phyloP scores from a whole-genome alignment of 2,888 invertebrate species.

The Hypena proboscidalis region DNA sequence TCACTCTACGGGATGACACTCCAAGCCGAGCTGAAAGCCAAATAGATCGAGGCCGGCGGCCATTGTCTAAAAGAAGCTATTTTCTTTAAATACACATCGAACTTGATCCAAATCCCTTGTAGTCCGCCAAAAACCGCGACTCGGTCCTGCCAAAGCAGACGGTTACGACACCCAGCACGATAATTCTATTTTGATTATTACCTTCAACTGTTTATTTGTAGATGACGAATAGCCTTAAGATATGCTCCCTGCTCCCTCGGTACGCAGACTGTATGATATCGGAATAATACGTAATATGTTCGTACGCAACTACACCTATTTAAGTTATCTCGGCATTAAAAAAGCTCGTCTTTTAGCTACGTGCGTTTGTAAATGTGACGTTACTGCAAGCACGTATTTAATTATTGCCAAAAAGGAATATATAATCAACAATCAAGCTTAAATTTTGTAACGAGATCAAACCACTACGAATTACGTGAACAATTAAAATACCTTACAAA shows the following conservation, averaged over 20 bases:
- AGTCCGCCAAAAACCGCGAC: constrained; percentile 61
- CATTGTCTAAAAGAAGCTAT: constrained; percentile 38
- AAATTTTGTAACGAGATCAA: no score
- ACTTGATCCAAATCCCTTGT: constrained; percentile 58
- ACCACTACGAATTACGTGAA: no score
- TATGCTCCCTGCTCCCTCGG: constrained; percentile 58
- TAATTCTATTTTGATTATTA: constrained; percentile 85
- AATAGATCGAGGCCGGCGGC: constrained; percentile 31
- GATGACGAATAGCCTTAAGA: constrained; percentile 78
- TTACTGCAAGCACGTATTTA: constrained; percentile 5
- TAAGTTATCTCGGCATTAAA: constrained; percentile 82
- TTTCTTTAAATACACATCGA: constrained; percentile 40
- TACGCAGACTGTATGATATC: constrained; percentile 46
- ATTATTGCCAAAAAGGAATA: no score
- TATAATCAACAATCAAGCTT: no score
- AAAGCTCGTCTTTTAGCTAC: constrained; percentile 73
- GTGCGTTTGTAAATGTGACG: constrained; percentile 37
- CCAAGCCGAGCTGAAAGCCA: constrained; percentile 28
- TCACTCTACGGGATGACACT: constrained; percentile 28
- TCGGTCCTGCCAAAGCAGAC: constrained; percentile 71
- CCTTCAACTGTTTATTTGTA: constrained; percentile 82
- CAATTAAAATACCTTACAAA: no score
- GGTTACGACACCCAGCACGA: constrained; percentile 76
- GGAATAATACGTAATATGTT: constrained; percentile 50
- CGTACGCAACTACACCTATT: constrained; percentile 49